A percentile compares a stretch with the other conserved stretches of the same genome.
These are phyloP conservation scores for Himalopsyche japonica DNA, from an alignment of 2,888 invertebrate genomes.

Conservation along the genomic window DNA sequence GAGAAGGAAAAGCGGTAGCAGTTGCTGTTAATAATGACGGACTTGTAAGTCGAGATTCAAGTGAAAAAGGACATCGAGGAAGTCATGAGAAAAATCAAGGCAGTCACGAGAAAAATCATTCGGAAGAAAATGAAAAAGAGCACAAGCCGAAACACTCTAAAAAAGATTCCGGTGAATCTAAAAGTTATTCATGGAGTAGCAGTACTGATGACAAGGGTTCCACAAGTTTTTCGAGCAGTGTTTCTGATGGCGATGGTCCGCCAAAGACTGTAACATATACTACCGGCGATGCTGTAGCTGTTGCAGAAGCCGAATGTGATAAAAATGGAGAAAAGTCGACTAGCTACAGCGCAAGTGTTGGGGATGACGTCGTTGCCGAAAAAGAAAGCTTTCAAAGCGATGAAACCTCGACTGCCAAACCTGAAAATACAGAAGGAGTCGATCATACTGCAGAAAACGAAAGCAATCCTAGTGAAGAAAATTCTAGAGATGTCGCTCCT, in stretches of 20 bases:
- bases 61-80: not conserved
- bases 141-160: no score
- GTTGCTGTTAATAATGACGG: slow-evolving; percentile 22
- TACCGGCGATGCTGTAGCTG: slow-evolving; percentile 11
- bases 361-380: not conserved
- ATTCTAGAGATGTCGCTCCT: not conserved
- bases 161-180: not conserved
- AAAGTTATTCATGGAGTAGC: slow-evolving; percentile 11
- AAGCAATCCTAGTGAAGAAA: not conserved
- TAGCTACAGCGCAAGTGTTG: not conserved
- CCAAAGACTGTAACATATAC: slow-evolving; percentile 26
- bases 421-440: not conserved
- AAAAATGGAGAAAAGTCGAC: not conserved
- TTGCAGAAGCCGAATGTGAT: not conserved
- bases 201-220: not conserved
- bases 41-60: not conserved
- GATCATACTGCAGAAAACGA: not conserved
- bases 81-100: not conserved
- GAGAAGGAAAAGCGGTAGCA: slow-evolving; percentile 14
- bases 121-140: not conserved
- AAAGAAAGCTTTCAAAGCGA: not conserved
- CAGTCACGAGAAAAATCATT: not conserved
- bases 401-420: not conserved
- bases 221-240: slow-evolving; percentile 12
- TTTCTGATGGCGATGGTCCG: slow-evolving; percentile 12